Conservation (phyloP, 2,888 invertebrate species). For the Eucera pruinosa region DNA sequence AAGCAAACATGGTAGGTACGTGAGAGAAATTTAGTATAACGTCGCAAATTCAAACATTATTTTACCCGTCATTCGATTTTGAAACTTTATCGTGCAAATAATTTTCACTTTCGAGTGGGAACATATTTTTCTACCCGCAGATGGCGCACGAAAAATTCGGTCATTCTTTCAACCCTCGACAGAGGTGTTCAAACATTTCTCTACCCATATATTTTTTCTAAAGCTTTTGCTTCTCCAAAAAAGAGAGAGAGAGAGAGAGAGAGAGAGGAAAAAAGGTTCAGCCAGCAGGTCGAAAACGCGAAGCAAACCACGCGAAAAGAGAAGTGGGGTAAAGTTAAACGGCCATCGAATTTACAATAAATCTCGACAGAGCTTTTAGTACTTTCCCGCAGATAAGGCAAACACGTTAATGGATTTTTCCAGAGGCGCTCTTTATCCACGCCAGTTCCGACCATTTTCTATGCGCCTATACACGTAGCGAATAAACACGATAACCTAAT, state of each 20-base stretch:
- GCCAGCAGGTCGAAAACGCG: neutral
- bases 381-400: slow-evolving; percentile 45
- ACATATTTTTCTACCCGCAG: slow-evolving; percentile 5
- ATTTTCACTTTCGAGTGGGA: slow-evolving; percentile 14
- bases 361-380: slow-evolving; percentile 53
- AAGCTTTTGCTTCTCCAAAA: neutral
- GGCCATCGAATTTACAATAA: slow-evolving; percentile 48
- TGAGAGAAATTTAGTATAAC: neutral
- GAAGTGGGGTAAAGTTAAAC: slow-evolving; percentile 29
- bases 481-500: slow-evolving; percentile 51
- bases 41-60: slow-evolving; percentile 8
- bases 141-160: neutral
- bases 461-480: slow-evolving; percentile 2
- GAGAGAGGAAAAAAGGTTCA: neutral
- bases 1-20: neutral
- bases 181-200: slow-evolving; percentile 9
- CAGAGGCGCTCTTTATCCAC: slow-evolving; percentile 27
- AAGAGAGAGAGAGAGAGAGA: neutral
- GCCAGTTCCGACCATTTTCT: slow-evolving; percentile 9
- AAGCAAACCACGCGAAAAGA: slow-evolving; percentile 1
- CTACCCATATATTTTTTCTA: neutral
- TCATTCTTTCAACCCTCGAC: neutral
- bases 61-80: neutral
- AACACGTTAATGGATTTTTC: slow-evolving; percentile 57
- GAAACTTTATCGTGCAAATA: slow-evolving; percentile 21